Conservation (phyloP, 2,113 vertebrate species). For the Eulacestoma nigropectus region DNA sequence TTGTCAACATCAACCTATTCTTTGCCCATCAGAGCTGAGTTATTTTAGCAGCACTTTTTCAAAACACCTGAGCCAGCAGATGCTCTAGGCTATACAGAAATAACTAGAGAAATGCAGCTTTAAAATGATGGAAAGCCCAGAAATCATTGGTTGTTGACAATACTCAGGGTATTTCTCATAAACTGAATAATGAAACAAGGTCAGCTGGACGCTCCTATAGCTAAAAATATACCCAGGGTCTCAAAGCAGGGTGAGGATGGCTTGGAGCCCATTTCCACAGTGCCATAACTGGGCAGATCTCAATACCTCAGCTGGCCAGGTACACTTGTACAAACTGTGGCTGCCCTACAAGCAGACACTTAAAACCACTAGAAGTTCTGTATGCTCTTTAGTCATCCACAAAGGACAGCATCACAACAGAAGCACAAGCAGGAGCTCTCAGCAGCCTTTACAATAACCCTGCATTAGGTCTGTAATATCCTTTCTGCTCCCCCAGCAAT, state of each 20-base stretch:
- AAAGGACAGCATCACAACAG: not conserved
- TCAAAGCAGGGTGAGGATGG: rapidly evolving
- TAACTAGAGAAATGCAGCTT: not conserved
- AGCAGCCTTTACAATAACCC: not conserved
- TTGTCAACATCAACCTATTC: not conserved
- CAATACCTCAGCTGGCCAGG: not conserved
- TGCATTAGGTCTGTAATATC: not conserved
- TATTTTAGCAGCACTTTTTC: not conserved
- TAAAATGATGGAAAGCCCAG: not conserved
- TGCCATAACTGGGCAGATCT: not conserved
- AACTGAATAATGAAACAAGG: not conserved
- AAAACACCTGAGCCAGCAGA: not conserved
- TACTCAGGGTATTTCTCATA: not conserved
- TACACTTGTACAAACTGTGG: not conserved
- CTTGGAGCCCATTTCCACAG: not conserved
- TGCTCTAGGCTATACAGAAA: not conserved
- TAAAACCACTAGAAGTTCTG: not conserved
- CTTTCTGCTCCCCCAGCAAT: not conserved
- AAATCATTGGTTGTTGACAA: not conserved
- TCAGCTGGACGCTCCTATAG: not conserved
- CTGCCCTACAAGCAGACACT: not conserved
- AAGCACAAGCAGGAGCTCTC: not conserved
- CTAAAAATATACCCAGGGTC: not conserved
- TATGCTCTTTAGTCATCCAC: rapidly evolving
- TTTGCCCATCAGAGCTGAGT: not conserved